Percentiles rank a stretch among this genome's conserved stretches.
These are phyloP conservation scores for Cavia porcellus DNA, from an alignment of 2,113 vertebrate species.

Conservation along the genomic window DNA sequence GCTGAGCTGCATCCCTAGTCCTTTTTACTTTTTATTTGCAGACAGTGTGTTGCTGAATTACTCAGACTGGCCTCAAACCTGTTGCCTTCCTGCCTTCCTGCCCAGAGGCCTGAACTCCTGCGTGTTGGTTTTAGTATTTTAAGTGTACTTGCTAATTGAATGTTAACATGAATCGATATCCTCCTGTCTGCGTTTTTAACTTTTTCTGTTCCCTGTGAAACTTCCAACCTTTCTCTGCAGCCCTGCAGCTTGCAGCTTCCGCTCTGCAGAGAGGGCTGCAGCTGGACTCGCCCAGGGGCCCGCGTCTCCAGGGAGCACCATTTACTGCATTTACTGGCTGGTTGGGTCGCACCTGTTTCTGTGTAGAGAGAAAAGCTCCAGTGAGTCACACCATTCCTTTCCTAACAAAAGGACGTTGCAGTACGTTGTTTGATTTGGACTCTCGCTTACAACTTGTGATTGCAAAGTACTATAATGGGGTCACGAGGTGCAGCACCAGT, in stretches of 20 bases:
- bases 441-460: neutral
- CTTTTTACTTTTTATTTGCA: neutral
- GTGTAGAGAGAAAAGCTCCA: neutral
- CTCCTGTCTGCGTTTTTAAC: neutral
- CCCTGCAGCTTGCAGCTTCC: neutral
- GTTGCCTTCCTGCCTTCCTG: neutral
- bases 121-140: neutral
- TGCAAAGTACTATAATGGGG: neutral
- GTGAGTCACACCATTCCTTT: slow-evolving; percentile 22
- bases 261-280: neutral
- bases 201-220: neutral
- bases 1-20: neutral
- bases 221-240: neutral
- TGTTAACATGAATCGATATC: neutral
- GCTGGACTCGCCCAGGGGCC: neutral
- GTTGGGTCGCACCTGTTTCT: neutral
- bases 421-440: slow-evolving; percentile 22
- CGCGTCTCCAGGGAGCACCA: neutral
- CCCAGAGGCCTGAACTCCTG: neutral
- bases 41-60: neutral
- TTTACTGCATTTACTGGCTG: neutral
- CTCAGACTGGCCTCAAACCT: neutral
- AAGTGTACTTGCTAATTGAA: neutral
- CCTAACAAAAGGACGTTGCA: slow-evolving; percentile 46
- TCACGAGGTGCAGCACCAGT: neutral